Conservation (phyloP, 2,797 vertebrate genomes). For the Diceros bicornis region DNA sequence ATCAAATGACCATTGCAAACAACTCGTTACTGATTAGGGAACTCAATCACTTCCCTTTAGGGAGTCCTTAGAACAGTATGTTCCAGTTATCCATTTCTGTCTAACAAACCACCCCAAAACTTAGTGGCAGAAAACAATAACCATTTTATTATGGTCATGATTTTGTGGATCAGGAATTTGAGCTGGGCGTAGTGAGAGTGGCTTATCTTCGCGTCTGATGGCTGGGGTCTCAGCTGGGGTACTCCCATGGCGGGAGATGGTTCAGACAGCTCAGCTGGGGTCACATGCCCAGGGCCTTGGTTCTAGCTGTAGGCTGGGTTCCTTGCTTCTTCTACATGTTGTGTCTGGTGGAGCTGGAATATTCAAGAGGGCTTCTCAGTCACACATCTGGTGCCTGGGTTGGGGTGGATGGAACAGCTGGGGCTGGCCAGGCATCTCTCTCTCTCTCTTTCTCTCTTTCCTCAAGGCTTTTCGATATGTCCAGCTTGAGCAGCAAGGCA, state of each 20-base stretch:
- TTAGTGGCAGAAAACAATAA: not conserved
- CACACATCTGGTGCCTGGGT: not conserved
- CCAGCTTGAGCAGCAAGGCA: not conserved
- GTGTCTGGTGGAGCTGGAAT: not conserved
- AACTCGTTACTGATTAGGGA: conserved; percentile 3
- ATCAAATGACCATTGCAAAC: conserved; percentile 24
- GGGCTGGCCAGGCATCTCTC: not conserved
- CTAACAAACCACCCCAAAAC: not conserved
- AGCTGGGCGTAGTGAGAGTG: not conserved
- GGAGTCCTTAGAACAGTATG: not conserved
- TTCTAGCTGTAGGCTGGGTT: not conserved
- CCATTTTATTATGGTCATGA: not conserved
- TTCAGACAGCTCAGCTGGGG: not conserved
- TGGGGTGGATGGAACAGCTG: not conserved
- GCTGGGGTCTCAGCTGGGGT: not conserved
- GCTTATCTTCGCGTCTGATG: not conserved
- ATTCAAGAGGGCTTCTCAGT: not conserved
- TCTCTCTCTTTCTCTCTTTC: not conserved
- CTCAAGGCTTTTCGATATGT: not conserved
- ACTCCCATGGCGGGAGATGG: not conserved
- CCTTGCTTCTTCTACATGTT: not conserved
- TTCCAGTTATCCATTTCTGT: not conserved
- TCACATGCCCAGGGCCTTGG: not conserved
- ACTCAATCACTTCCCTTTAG: not conserved
- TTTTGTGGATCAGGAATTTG: not conserved